Conservation (phyloP, 2,888 invertebrate genomes). For the Scrobipalpa atriplicella region DNA sequence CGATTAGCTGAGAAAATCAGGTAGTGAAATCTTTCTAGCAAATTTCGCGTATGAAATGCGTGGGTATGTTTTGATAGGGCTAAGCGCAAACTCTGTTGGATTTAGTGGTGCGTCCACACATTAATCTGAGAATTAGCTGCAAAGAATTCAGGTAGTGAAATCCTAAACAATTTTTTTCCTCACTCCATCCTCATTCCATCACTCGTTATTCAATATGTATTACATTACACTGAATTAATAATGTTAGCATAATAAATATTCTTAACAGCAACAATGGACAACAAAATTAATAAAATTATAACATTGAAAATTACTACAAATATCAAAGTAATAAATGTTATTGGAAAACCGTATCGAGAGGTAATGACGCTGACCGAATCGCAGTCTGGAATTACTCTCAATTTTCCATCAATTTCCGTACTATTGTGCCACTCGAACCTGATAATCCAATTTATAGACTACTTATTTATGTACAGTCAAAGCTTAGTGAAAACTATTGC, state of each 20-base stretch:
- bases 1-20: neutral
- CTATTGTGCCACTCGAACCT: neutral
- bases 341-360: slow-evolving; percentile 47
- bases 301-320: slow-evolving; percentile 28
- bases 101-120: too few species aligned
- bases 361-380: slow-evolving; percentile 30
- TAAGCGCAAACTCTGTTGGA: too few species aligned
- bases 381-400: slow-evolving; percentile 1
- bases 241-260: neutral
- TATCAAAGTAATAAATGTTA: slow-evolving; percentile 33
- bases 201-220: neutral
- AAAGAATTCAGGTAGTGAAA: too few species aligned
- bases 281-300: slow-evolving; percentile 13
- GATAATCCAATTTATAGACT: neutral
- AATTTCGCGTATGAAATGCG: too few species aligned
- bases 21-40: too few species aligned
- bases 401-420: neutral
- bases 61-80: too few species aligned
- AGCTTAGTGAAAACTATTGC: too few species aligned
- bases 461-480: neutral
- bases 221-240: slow-evolving; percentile 30
- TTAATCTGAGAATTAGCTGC: too few species aligned
- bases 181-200: too few species aligned
- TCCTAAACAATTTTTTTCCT: too few species aligned
- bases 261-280: neutral